phyloP scores from a whole-genome alignment of 2,888 invertebrate species.

The Drosophila pseudotakahashii region DNA sequence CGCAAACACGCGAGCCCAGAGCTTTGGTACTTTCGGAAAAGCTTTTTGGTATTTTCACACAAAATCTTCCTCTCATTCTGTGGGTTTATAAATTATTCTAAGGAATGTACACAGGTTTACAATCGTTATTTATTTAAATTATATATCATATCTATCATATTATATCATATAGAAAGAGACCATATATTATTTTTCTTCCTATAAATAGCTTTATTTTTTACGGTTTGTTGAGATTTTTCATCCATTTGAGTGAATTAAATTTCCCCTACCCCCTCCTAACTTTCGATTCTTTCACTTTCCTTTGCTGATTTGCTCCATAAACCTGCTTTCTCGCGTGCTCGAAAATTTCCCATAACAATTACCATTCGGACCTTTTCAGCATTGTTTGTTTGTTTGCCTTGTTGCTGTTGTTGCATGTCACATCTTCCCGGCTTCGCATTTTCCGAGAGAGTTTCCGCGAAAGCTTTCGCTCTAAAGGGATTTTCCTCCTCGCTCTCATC shows the following conservation, averaged over 20 bases:
- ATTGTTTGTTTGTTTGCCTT: conserved; percentile 37
- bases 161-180: not conserved
- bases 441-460: conserved; percentile 12
- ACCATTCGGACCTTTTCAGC: conserved; percentile 39
- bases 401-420: conserved; percentile 36
- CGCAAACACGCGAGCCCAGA: conserved; percentile 20
- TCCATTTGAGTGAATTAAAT: not conserved
- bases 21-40: conserved; percentile 26
- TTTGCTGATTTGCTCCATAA: conserved; percentile 59
- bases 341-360: conserved; percentile 59
- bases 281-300: conserved; percentile 63
- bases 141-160: not conserved
- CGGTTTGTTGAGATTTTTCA: not conserved
- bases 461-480: conserved; percentile 17
- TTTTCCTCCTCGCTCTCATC: conserved; percentile 16
- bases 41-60: conserved; percentile 42
- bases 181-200: no score
- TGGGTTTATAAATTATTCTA: conserved; percentile 10
- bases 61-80: conserved; percentile 9
- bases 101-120: conserved; percentile 10
- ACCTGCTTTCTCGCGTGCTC: conserved; percentile 59
- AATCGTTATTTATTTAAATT: not conserved
- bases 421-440: conserved; percentile 29
- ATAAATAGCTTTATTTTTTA: not conserved
- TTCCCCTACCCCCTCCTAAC: conserved; percentile 35